Percentiles rank a stretch among this genome's conserved stretches.
phyloP scores from a whole-genome alignment of 2,797 vertebrate genomes.

The Tragelaphus oryx region DNA sequence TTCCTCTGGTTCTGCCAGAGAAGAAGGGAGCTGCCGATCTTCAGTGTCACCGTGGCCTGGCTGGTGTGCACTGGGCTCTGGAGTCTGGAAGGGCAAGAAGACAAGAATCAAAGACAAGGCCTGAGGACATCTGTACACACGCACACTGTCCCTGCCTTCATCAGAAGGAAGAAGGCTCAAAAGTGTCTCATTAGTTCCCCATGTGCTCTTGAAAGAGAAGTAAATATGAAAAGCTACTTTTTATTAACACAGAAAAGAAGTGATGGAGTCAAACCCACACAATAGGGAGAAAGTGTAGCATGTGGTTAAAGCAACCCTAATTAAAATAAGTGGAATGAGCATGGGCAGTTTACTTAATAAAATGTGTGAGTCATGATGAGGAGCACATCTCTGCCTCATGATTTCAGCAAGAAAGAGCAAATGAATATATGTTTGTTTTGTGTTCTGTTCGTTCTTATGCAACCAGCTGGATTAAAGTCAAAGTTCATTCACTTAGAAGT shows the following conservation, averaged over 20 bases:
- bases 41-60: constrained; percentile 76
- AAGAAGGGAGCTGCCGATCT: constrained; percentile 76
- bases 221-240: neutral
- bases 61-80: constrained; percentile 81
- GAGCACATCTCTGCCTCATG: neutral
- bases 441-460: neutral
- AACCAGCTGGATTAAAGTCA: neutral
- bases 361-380: neutral
- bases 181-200: neutral
- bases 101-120: constrained; percentile 40
- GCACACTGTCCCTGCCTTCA: neutral
- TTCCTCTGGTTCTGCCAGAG: constrained; percentile 69
- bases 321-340: neutral
- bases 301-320: neutral
- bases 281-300: neutral
- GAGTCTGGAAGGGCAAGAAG: constrained; percentile 79
- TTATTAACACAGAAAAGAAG: neutral
- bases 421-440: neutral
- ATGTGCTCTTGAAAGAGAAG: neutral
- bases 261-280: neutral
- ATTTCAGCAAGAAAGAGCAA: constrained; percentile 27
- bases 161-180: neutral
- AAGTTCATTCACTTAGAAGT: neutral
- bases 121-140: neutral
- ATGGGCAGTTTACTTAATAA: neutral